Percentiles rank a stretch among this genome's conserved stretches.
Evolutionary conservation across 2,888 invertebrate genomes (phyloP).

Genomic region (Synergus laeviventris): DNA sequence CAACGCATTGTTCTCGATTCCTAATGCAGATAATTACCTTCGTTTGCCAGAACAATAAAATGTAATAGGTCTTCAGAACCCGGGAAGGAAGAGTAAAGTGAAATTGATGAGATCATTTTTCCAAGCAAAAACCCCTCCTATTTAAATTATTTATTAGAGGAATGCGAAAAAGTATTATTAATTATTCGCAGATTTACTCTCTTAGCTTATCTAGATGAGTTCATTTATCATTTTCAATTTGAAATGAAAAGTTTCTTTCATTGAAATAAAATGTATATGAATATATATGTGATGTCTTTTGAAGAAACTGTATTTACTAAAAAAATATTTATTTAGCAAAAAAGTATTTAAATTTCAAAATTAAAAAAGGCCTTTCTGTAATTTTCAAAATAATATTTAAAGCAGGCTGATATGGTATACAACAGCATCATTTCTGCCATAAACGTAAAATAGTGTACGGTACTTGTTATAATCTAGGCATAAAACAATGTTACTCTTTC

Average conservation of each 20-base stretch:
- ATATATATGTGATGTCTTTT: too few species aligned
- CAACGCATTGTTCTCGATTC: conserved; percentile 6
- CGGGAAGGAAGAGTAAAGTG: background rate
- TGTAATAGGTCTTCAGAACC: background rate
- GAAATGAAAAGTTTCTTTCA: too few species aligned
- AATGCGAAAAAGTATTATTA: background rate
- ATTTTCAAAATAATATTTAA: too few species aligned
- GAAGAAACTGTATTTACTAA: too few species aligned
- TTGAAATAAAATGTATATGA: too few species aligned
- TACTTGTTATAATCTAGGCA: background rate
- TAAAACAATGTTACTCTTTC: background rate
- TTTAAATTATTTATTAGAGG: background rate
- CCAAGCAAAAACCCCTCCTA: background rate
- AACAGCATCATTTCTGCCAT: background rate
- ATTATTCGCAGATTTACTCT: background rate
- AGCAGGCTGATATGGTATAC: background rate
- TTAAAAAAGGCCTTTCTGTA: too few species aligned
- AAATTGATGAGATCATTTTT: background rate
- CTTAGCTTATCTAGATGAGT: background rate
- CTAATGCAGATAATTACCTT: conserved; percentile 8
- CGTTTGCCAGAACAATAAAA: background rate
- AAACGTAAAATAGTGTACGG: background rate
- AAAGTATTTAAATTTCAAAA: too few species aligned
- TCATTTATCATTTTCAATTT: background rate
- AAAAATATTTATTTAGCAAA: too few species aligned